Evolutionary conservation across 92 coral and sea anemone genomes (phyloP), one percentile per base, ranked within the genome.

Genomic region (Epizoanthus illoricatus): DNA sequence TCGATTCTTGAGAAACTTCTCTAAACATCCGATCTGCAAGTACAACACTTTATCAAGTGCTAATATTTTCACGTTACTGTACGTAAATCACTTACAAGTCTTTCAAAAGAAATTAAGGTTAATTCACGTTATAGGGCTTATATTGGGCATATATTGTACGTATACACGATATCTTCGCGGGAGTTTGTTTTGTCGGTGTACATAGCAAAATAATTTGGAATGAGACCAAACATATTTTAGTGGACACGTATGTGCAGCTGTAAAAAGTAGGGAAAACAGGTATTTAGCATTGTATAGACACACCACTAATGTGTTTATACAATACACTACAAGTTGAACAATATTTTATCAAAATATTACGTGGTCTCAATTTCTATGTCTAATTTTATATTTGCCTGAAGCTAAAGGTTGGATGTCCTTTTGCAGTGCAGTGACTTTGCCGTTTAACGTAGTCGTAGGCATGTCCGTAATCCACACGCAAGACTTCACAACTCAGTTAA

Each of bases 141-240:
- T 28, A 28, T 28, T 64, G 36, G 5, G 21, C 10, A 1, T 64
- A 64, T 68, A 33, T n/a, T 4, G 40, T 41, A 3, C 12, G 3
- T 33, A 39, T 18, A 66, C n/a, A 2, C 42, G 33, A 66, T 11
- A 24, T 41, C 18, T 67, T 39, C 45, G 18, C 0, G 72, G 72
- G 42, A n/a, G 72, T 67, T 36, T 65, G 39, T 24, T 66, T 66
- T 66, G 71, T 24, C 43, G 24, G 17, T 18, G 49, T 7, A 7
- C 11, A 15, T 39, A 7, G 23, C 54, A 39, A 15, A 70, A 70
- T 70, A 40, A 21, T 18, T 28, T 66, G n/a, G 52, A 47, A 7
- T 49, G 17, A 71, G 60, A 21, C 76, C 40, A 71, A 71, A 47
- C 39, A 43, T 55, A 45, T 71, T 71, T 71, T 71, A 47, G 42